Conservation (phyloP, 1,140 invertebrate species). For the Wiebesia pumilae region DNA sequence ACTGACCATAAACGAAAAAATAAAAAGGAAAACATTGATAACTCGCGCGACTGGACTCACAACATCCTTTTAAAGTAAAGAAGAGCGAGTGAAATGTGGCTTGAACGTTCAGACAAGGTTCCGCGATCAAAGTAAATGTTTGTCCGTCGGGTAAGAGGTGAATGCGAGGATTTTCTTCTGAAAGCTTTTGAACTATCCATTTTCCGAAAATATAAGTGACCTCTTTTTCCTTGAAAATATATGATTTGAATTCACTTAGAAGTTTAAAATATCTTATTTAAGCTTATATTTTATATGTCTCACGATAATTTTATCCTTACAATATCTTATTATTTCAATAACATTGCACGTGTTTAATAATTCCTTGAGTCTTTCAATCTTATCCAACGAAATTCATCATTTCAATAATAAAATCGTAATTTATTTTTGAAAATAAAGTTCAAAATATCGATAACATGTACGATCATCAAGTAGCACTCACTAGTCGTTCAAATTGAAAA, state of each 20-base stretch:
- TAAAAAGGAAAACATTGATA: not conserved
- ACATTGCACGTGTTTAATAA: no score
- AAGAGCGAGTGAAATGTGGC: not conserved
- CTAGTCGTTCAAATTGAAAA: not conserved
- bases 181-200: constrained; percentile 53
- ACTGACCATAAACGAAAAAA: constrained; percentile 12
- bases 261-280: not conserved
- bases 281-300: not conserved
- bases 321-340: no score
- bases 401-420: not conserved
- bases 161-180: constrained; percentile 57
- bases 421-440: not conserved
- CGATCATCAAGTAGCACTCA: not conserved
- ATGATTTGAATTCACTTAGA: not conserved
- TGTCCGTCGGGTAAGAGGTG: constrained; percentile 2
- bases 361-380: no score
- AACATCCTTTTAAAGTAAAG: constrained; percentile 44
- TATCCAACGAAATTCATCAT: no score
- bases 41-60: not conserved
- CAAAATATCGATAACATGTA: not conserved
- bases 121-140: constrained; percentile 51
- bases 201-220: constrained; percentile 8
- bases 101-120: not conserved
- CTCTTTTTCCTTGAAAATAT: not conserved
- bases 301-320: not conserved